phyloP scores from a whole-genome alignment of 2,113 vertebrate species.

The Ancistrus triradiatus region DNA sequence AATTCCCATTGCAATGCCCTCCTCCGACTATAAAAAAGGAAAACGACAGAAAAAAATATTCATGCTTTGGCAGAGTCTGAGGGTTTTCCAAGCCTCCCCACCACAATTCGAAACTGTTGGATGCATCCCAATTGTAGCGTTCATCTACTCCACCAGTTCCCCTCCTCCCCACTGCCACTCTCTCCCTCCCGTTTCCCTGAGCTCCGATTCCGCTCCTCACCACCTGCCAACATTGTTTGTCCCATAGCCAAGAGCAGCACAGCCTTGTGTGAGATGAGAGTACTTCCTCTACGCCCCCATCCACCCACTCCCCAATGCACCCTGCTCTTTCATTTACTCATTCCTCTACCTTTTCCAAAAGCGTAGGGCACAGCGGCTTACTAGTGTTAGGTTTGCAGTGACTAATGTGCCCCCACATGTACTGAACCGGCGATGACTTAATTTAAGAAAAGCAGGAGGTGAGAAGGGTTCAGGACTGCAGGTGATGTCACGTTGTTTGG shows the following conservation, averaged over 20 bases:
- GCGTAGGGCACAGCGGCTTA: slow-evolving; percentile 7
- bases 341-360: slow-evolving; percentile 44
- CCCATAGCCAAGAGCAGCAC: slow-evolving; percentile 70
- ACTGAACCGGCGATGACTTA: slow-evolving; percentile 3
- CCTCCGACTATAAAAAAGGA: slow-evolving; percentile 27
- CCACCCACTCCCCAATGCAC: slow-evolving; percentile 29
- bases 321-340: slow-evolving; percentile 47
- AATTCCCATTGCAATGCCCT: slow-evolving; percentile 65
- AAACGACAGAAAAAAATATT: slow-evolving; percentile 19
- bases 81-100: slow-evolving; percentile 68
- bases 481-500: neutral
- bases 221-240: slow-evolving; percentile 73
- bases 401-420: neutral
- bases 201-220: slow-evolving; percentile 60
- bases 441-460: neutral
- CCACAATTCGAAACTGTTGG: slow-evolving; percentile 71
- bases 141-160: slow-evolving; percentile 65
- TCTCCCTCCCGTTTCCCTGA: slow-evolving; percentile 63
- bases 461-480: neutral
- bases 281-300: slow-evolving; percentile 42
- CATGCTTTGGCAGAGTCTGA: slow-evolving; percentile 60
- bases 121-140: slow-evolving; percentile 79
- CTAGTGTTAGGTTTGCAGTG: slow-evolving; percentile 7
- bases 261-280: slow-evolving; percentile 51
- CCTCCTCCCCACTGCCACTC: slow-evolving; percentile 71